phyloP scores from a whole-genome alignment of 2,888 invertebrate genomes.

The Gibbula magus region DNA sequence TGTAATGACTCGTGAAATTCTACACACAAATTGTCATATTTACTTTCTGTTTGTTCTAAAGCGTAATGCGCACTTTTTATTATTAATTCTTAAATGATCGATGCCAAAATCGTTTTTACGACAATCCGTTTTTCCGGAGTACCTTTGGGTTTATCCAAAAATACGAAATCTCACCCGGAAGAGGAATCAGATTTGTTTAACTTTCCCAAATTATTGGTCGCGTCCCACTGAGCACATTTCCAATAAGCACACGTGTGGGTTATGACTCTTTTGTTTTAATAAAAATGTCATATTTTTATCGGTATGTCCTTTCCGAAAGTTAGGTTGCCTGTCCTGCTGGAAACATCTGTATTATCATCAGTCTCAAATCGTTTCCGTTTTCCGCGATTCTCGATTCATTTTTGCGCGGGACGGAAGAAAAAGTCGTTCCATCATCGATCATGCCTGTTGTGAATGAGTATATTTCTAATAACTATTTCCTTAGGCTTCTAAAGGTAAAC shows the following conservation, averaged over 20 bases:
- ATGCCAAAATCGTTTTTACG: background rate
- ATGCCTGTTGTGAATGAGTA: no score
- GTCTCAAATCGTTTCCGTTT: background rate
- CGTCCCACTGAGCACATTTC: background rate
- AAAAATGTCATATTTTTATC: background rate
- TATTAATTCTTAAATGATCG: background rate
- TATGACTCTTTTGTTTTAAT: background rate
- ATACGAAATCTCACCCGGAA: background rate
- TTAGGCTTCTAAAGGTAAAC: background rate
- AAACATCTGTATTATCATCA: background rate
- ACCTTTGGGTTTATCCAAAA: background rate
- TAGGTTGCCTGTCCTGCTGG: background rate
- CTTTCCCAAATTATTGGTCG: background rate
- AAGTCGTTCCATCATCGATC: background rate
- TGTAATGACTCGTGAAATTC: background rate
- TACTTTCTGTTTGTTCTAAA: background rate
- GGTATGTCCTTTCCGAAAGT: constrained; percentile 13
- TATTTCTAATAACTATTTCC: background rate
- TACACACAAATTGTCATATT: background rate
- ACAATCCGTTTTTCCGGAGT: background rate
- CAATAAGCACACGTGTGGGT: constrained; percentile 3
- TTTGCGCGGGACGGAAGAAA: background rate
- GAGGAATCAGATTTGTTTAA: background rate
- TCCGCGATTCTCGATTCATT: background rate
- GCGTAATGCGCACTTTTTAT: background rate